Base-by-base conservation (phyloP, 1,140 invertebrate species). In the Zaprionus ghesquierei region DNA sequence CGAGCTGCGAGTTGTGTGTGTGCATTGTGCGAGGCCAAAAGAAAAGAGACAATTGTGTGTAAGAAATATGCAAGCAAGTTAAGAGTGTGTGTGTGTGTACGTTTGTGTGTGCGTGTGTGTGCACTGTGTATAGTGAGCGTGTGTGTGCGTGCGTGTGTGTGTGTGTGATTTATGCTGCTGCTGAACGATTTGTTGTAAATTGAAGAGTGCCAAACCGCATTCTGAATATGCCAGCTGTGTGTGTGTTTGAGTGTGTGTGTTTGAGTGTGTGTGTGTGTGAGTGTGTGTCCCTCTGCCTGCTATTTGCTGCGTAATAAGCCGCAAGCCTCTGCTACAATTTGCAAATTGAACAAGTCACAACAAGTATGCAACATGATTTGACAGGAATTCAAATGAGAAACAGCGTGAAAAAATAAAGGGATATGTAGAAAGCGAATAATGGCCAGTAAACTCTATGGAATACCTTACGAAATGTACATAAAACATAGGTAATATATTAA, bases 31-130 rank as follows among this genome's bases (percentile, higher is more conserved):
- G 79, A 70, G 68, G 62, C 69, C 79, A 73, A 79, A 73, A 87
- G 82, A 87, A 87, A 87, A 77, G 82, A 89, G 84, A 87, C 82
- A 87, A 87, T 87, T 87, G 82, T 79, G 82, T 89, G 84, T 89
- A 87, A 87, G 84, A 87, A 84, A 89, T 73, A 81, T 89, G 84
- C 84, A 82, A 79, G 72, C 75, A 35, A 49, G 23, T 12, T 46
- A 46, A 33, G 49, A 15, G 35, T 22, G n/a, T 18, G 35, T 25
- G 27, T 49, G 18, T 53, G 59, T 15, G 46, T 31, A 25, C 53
- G 25, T 25, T 27, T 22, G 33, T 18, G 20, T 49, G 29, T 20
- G 49, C 9, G 29, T 41, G 33, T 18, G 55, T 9, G 50, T 53
- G 35, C 8, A 27, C 49, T 13, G 44, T 50, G 13, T 33, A 6